Evolutionary conservation across 2,113 vertebrate genomes (phyloP).

Genomic region (Mustelus asterias): DNA sequence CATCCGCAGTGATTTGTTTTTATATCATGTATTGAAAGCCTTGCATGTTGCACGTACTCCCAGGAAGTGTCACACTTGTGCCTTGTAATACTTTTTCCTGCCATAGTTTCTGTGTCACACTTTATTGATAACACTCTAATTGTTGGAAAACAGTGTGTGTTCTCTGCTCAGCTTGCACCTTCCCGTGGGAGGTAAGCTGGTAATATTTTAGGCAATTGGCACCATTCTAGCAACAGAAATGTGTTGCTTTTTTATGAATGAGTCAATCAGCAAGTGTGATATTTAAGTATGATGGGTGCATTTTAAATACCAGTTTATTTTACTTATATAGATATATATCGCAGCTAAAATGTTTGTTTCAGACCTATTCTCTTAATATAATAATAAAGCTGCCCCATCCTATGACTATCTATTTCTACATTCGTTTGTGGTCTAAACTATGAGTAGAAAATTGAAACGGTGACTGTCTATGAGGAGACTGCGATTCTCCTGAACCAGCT

Average conservation of each 20-base stretch:
- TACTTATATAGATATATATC: neutral
- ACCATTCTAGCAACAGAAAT: neutral
- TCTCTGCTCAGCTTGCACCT: no score
- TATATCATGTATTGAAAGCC: neutral
- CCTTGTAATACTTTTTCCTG: neutral
- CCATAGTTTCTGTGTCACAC: neutral
- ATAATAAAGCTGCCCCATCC: neutral
- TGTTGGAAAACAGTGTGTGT: neutral
- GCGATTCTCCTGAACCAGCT: neutral
- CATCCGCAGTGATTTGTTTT: no score
- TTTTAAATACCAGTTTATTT: neutral
- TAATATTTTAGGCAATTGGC: neutral
- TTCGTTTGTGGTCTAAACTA: neutral
- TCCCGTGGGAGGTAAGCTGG: neutral
- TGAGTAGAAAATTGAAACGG: neutral
- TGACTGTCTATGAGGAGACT: neutral
- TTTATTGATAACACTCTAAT: neutral
- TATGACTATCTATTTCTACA: neutral
- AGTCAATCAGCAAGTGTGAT: neutral
- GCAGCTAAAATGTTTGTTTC: neutral
- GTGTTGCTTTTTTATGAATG: neutral
- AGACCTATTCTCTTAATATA: neutral
- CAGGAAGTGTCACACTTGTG: neutral
- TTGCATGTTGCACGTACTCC: neutral
- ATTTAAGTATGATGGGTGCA: neutral